These are phyloP conservation scores for Eupithecia subumbrata DNA, from an alignment of 2,888 invertebrate genomes.

Conservation along the genomic window DNA sequence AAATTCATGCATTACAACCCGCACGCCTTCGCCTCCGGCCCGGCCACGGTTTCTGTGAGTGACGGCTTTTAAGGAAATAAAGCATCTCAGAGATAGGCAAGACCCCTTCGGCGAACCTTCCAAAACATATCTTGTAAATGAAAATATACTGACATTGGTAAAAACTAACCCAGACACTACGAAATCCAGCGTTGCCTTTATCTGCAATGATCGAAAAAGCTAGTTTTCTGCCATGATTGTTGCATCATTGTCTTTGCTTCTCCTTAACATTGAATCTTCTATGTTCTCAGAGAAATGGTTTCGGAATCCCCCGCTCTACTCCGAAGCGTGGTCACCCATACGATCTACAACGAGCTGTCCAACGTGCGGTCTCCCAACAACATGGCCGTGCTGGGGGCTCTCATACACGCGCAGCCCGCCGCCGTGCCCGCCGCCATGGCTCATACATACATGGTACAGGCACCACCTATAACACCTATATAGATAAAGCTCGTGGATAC, in stretches of 20 bases:
- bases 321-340: constrained; percentile 93
- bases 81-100: too few species aligned
- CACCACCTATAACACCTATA: not conserved
- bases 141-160: not conserved
- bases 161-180: not conserved
- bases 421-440: constrained; percentile 92
- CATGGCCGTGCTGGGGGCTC: constrained; percentile 94
- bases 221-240: not conserved
- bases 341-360: constrained; percentile 97
- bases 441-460: constrained; percentile 88
- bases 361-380: constrained; percentile 97
- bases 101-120: not conserved
- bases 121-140: not conserved
- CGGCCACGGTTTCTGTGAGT: too few species aligned
- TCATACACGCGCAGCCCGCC: constrained; percentile 93
- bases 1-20: too few species aligned
- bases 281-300: constrained; percentile 90
- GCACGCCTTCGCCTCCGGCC: too few species aligned
- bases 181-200: not conserved
- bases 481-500: not conserved
- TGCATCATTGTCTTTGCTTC: not conserved
- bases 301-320: constrained; percentile 93
- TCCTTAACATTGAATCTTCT: not conserved
- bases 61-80: too few species aligned
- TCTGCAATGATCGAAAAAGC: not conserved